Evolutionary conservation across 2,888 invertebrate species (phyloP), one percentile per base, ranked within the genome.

Genomic region (Dryobotodes eremita): DNA sequence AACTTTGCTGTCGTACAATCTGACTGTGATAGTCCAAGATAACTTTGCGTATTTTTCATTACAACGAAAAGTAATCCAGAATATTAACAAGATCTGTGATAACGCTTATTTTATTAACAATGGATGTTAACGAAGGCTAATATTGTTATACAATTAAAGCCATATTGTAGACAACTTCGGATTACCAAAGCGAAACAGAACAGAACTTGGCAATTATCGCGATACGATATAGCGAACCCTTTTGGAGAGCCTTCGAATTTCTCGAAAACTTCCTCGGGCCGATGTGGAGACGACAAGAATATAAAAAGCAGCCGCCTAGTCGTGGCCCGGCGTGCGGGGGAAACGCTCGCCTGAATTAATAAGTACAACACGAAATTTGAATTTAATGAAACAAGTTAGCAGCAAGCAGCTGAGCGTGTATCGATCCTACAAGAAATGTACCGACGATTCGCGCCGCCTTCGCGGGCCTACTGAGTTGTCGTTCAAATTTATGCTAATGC

Each of bases 381-480:
- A 97, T 97, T 97, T 97, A 97, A 97, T 97, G 97, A 97, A 97
- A 97, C 97, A 97, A 97, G 95, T 97, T 97, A 92, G 94, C 92
- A 90, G 93, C 89, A 89, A 94, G 91, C 96, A 95, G 96, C 96
- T 96, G 96, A 96, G 95, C 93, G 93, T 89, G 90, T 94, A 96
- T 96, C 93, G 96, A 96, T 96, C 94, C 84, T 92, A 92, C 93
- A 93, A 94, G 94, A 94, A 91, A 89, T 85, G 90, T 91, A 91
- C 90, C 87, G 88, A 84, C 87, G 84, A 87, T 84, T 85, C 71
- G 73, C 66, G 71, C 70, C 57, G 76, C 71, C 57, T 50, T 71
- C 77, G 57, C 71, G 48, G 50, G 71, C 79, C 79, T 72, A 62
- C 79, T n/a, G 57, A 78, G 77, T 71, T 85, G 79, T 82, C 83